Evolutionary conservation across 2,797 vertebrate species (phyloP).

Genomic region (Echiichthys vipera): DNA sequence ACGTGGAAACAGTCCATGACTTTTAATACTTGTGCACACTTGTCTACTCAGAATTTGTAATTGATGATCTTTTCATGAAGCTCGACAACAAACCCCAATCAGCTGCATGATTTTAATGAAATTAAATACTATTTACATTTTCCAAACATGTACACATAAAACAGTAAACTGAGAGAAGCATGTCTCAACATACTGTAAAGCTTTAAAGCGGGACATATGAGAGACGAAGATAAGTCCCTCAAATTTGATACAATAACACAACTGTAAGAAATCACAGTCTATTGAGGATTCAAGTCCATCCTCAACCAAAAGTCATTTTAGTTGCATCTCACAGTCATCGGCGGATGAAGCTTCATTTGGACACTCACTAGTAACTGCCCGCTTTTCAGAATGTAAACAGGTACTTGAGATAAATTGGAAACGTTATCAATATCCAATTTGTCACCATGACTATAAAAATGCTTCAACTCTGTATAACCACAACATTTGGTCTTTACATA

Average conservation of each 20-base stretch:
- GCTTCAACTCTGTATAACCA: neutral
- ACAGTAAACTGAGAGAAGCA: constrained; percentile 13
- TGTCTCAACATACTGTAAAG: constrained; percentile 8
- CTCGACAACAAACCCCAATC: neutral
- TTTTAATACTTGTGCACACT: neutral
- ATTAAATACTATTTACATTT: constrained; percentile 39
- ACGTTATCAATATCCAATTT: neutral
- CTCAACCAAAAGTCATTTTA: neutral
- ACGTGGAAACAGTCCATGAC: neutral
- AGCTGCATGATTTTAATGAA: constrained; percentile 30
- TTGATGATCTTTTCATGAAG: neutral
- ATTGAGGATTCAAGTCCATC: neutral
- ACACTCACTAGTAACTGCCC: constrained; percentile 9
- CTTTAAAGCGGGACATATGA: neutral
- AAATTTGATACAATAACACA: neutral
- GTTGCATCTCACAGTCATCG: neutral
- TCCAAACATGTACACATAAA: constrained; percentile 2
- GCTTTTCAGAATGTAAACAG: constrained; percentile 20
- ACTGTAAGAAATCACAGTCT: constrained; percentile 11
- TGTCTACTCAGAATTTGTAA: neutral
- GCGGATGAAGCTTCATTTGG: neutral
- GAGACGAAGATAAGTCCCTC: constrained; percentile 4
- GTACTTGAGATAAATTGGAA: neutral
- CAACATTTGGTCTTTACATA: neutral
- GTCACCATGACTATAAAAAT: constrained; percentile 1